phyloP scores from a whole-genome alignment of 2,888 invertebrate species.

The Chrysolina oricalcia region DNA sequence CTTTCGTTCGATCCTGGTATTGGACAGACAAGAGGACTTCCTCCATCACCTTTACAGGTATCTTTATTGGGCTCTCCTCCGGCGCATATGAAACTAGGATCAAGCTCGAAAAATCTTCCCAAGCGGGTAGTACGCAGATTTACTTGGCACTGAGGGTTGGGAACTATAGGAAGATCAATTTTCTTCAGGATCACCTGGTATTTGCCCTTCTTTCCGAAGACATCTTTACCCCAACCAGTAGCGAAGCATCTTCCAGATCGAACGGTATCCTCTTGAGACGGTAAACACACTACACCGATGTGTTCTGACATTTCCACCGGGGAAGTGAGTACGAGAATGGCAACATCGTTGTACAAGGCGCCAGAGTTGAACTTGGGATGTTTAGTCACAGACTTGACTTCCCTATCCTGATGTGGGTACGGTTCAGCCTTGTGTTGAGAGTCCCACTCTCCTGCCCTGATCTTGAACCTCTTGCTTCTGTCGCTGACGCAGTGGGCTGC shows the following conservation, averaged over 20 bases:
- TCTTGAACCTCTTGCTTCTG: conserved; percentile 64
- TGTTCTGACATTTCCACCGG: conserved; percentile 58
- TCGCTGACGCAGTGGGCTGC: conserved; percentile 84
- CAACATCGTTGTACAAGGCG: conserved; percentile 66
- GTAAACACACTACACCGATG: conserved; percentile 61
- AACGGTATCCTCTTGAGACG: conserved; percentile 55
- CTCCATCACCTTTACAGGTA: conserved; percentile 77
- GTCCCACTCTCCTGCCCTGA: conserved; percentile 88
- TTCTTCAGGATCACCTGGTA: conserved; percentile 83
- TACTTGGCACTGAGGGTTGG: conserved; percentile 75
- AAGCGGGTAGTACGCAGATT: conserved; percentile 78
- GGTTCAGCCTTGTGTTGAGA: conserved; percentile 82
- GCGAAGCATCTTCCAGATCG: conserved; percentile 59
- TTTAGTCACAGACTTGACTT: conserved; percentile 66
- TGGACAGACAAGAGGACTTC: conserved; percentile 79
- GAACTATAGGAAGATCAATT: conserved; percentile 80
- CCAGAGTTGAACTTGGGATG: conserved; percentile 64
- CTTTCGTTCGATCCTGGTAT: conserved; percentile 56
- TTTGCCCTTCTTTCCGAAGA: conserved; percentile 72
- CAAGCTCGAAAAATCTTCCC: conserved; percentile 78
- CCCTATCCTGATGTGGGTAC: conserved; percentile 75
- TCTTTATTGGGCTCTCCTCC: conserved; percentile 78
- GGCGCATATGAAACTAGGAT: conserved; percentile 85
- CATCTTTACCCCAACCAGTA: conserved; percentile 67
- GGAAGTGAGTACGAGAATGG: conserved; percentile 61